phyloP scores from a whole-genome alignment of 2,797 vertebrate genomes.

The Esox masquinongy region DNA sequence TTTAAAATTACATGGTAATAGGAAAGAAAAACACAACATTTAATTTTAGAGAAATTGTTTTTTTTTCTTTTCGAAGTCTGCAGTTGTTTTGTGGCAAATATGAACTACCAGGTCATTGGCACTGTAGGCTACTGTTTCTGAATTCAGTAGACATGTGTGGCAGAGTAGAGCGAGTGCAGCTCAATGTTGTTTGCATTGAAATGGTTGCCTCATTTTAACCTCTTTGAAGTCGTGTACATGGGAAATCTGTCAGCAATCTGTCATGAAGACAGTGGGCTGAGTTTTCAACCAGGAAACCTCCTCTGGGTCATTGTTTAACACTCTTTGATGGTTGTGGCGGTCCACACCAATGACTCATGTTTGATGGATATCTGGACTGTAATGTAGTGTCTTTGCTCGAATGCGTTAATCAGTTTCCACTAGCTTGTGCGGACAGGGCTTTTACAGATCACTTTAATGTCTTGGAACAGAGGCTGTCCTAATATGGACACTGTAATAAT shows the following conservation, averaged over 20 bases:
- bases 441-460: neutral
- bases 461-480: neutral
- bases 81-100: conserved; percentile 11
- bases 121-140: conserved; percentile 7
- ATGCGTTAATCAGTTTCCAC: conserved; percentile 14
- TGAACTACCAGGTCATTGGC: conserved; percentile 14
- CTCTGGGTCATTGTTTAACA: conserved; percentile 51
- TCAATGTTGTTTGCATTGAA: conserved; percentile 47
- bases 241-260: conserved; percentile 51
- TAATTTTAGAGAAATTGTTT: conserved; percentile 48
- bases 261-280: conserved; percentile 47
- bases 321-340: conserved; percentile 35
- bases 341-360: conserved; percentile 31
- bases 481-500: neutral
- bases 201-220: conserved; percentile 47
- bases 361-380: conserved; percentile 25
- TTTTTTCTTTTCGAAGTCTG: neutral
- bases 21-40: conserved; percentile 48
- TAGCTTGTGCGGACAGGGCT: neutral
- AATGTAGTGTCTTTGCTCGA: conserved; percentile 4
- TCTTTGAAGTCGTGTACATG: conserved; percentile 50
- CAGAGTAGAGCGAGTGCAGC: conserved; percentile 9
- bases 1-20: conserved; percentile 46
- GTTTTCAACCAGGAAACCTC: neutral
- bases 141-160: conserved; percentile 31